Evolutionary conservation across 2,888 invertebrate species (phyloP).

Genomic region (Cheiracanthium punctorium): DNA sequence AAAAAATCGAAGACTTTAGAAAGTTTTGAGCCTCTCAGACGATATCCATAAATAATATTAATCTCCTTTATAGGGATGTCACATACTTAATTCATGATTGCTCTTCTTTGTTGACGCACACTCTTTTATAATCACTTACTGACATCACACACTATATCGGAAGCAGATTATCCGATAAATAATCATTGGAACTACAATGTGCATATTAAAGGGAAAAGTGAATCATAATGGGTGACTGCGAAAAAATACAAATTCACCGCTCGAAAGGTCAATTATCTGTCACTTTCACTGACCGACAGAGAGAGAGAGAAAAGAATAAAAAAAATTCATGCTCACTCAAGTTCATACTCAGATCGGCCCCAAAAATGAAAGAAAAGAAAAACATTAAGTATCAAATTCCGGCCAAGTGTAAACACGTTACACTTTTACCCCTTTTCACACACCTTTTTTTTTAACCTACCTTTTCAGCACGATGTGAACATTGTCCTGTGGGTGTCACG

Average conservation of each 20-base stretch:
- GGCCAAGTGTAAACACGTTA: constrained; percentile 15
- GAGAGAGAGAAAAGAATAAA: no score
- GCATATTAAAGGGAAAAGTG: no score
- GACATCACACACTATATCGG: no score
- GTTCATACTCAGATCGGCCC: background rate
- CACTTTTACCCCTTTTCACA: background rate
- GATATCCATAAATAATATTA: no score
- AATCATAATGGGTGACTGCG: no score
- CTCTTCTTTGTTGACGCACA: background rate
- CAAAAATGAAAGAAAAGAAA: background rate
- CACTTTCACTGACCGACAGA: background rate
- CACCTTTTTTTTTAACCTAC: background rate
- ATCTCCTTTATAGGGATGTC: no score
- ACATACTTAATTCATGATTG: no score
- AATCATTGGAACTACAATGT: no score
- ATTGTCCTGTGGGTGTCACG: background rate
- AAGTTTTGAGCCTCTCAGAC: no score
- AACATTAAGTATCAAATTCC: background rate
- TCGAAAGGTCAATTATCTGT: background rate
- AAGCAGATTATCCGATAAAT: no score
- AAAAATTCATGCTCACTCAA: background rate
- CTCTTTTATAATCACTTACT: background rate
- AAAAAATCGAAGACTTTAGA: no score
- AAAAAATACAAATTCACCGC: no score
- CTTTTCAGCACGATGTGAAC: background rate